A percentile compares a stretch with the other conserved stretches of the same genome.
phyloP scores from a whole-genome alignment of 2,797 vertebrate species.

The Leuciscus waleckii region DNA sequence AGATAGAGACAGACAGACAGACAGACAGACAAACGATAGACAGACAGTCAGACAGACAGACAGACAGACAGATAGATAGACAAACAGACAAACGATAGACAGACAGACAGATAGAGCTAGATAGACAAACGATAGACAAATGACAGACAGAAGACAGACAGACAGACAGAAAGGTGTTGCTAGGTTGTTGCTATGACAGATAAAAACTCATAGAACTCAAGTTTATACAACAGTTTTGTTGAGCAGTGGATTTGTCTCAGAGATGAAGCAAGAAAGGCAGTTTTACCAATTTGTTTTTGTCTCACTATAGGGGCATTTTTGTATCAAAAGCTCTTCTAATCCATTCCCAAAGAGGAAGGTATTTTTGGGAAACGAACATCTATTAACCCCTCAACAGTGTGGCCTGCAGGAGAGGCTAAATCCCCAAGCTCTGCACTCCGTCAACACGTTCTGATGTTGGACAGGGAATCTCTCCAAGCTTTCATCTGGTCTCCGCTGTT shows the following conservation, averaged over 20 bases:
- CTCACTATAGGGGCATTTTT: not conserved
- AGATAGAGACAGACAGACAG: not conserved
- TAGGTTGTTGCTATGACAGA: not conserved
- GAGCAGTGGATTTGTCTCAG: not conserved
- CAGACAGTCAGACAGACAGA: not conserved
- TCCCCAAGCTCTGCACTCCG: not conserved
- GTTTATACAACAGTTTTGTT: too few species aligned
- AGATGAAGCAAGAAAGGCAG: not conserved
- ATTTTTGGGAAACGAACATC: not conserved
- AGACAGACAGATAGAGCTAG: not conserved
- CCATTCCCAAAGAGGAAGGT: not conserved
- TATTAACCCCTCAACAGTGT: not conserved
- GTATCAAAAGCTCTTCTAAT: not conserved
- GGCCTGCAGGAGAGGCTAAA: not conserved
- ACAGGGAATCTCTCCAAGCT: slow-evolving; percentile 25
- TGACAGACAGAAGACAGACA: not conserved
- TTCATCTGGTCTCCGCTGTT: slow-evolving; percentile 50
- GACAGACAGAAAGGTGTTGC: not conserved
- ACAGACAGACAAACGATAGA: not conserved
- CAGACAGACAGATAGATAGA: accelerated
- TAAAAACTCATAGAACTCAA: not conserved
- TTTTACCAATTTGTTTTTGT: not conserved
- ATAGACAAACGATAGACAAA: not conserved
- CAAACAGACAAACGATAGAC: not conserved
- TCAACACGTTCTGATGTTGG: slow-evolving; percentile 34